Evolutionary conservation across 2,797 vertebrate genomes (phyloP), one percentile per base, ranked within the genome.

Genomic region (Agapornis canus): DNA sequence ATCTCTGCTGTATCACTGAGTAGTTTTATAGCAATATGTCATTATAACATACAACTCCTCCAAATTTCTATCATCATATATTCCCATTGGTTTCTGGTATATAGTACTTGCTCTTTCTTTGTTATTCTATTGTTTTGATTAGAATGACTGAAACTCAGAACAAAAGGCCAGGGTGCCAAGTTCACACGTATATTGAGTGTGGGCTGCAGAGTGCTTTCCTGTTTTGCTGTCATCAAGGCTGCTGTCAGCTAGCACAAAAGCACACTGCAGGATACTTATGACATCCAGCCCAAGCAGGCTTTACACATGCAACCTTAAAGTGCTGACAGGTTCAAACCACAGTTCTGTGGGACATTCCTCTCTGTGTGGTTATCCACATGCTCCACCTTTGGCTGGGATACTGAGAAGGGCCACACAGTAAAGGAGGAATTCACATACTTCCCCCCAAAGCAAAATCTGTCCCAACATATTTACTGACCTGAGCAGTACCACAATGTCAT

Each of bases 61-160:
- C 42, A 71, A 56, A 93, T 84, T 76, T 61, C 61, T 61, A 66
- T 59, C 75, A 79, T 42, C 15, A 1, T 63, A 13, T 6, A 31
- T 0, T 7, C 49, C 49, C 39, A 25, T 27, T 5, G 6, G 21
- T 37, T 79, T 80, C 75, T 91, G 43, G 23, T 71, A 32, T 52
- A 11, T 27, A 65, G 23, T 20, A 70, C 48, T 61, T 90, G 13
- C 15, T 72, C 31, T 23, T 82, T 68, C 78, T 51, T 83, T 94
- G 91, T 63, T 37, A 69, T 54, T 91, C 20, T 69, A 9, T 49
- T 65, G 26, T 42, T 91, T 90, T 70, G 84, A 93, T 76, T 19
- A 61, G 43, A 22, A 39, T 35, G 56, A 91, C 73, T 70, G 43
- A 65, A 93, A 72, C 66, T 59, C 61, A 54, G 64, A 89, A 91